phyloP scores from a whole-genome alignment of 2,113 vertebrate species.

The Leiothrix lutea region DNA sequence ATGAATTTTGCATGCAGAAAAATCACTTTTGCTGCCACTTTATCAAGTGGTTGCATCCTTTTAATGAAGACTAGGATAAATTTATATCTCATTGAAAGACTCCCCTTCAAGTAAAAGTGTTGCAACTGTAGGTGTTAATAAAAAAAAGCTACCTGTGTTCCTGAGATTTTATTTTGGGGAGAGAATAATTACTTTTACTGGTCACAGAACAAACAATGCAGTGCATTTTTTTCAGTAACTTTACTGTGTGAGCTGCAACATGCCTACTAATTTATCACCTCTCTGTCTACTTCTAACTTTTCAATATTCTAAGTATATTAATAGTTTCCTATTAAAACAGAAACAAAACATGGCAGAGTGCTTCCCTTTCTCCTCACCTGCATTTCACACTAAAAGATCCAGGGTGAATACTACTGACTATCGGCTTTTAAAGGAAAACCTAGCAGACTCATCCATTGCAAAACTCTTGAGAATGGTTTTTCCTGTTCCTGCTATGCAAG shows the following conservation, averaged over 20 bases:
- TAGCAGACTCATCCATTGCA: neutral
- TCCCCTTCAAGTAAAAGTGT: neutral
- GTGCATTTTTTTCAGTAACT: neutral
- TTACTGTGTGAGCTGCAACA: neutral
- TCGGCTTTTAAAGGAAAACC: neutral
- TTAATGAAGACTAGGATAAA: neutral
- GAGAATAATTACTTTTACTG: neutral
- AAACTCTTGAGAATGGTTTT: neutral
- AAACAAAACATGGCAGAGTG: neutral
- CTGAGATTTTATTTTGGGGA: neutral
- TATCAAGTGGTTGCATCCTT: neutral
- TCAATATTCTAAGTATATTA: neutral
- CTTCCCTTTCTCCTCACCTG: neutral
- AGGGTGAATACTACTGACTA: neutral
- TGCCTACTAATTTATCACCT: neutral
- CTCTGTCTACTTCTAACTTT: neutral
- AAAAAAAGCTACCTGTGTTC: neutral
- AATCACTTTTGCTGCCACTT: neutral
- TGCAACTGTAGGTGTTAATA: neutral
- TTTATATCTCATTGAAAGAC: neutral
- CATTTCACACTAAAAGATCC: neutral
- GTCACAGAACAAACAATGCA: neutral
- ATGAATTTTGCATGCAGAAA: neutral
- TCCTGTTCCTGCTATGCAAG: neutral
- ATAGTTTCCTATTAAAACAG: neutral